These are phyloP conservation scores for Hypotaenidia okinawae DNA, from an alignment of 2,797 vertebrate genomes.

Conservation along the genomic window DNA sequence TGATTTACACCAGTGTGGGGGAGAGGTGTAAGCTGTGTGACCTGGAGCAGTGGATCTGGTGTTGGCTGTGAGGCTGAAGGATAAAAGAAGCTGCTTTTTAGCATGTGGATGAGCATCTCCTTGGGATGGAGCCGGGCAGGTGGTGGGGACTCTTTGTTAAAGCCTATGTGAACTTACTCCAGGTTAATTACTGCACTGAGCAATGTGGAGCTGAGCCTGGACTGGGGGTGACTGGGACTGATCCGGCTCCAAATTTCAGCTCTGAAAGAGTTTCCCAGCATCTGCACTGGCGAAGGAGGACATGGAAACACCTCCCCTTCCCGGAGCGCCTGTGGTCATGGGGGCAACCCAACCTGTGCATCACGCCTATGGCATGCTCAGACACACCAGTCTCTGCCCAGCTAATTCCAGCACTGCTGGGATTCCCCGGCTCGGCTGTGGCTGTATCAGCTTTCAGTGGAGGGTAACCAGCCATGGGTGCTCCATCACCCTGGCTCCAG, in stretches of 20 bases:
- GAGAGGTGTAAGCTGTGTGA: background rate
- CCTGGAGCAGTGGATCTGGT: background rate
- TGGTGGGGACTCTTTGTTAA: fast-evolving
- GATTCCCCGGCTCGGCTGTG: background rate
- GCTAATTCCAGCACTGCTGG: background rate
- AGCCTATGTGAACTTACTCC: background rate
- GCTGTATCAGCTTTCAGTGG: background rate
- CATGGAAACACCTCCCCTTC: background rate
- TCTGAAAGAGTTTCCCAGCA: background rate
- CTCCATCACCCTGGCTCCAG: background rate
- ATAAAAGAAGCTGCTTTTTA: background rate
- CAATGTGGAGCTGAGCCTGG: background rate
- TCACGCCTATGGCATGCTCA: background rate
- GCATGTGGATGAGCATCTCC: fast-evolving
- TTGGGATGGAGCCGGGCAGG: fast-evolving
- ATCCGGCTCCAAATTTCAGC: background rate
- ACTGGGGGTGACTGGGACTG: fast-evolving
- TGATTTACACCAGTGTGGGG: background rate
- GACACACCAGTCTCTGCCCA: background rate
- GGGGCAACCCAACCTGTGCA: fast-evolving
- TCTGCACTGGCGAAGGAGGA: background rate
- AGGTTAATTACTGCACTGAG: background rate
- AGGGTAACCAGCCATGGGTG: background rate
- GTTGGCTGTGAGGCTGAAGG: background rate
- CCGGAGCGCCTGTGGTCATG: background rate